Conservation (phyloP, 2,888 invertebrate species). For the Volucella inanis region DNA sequence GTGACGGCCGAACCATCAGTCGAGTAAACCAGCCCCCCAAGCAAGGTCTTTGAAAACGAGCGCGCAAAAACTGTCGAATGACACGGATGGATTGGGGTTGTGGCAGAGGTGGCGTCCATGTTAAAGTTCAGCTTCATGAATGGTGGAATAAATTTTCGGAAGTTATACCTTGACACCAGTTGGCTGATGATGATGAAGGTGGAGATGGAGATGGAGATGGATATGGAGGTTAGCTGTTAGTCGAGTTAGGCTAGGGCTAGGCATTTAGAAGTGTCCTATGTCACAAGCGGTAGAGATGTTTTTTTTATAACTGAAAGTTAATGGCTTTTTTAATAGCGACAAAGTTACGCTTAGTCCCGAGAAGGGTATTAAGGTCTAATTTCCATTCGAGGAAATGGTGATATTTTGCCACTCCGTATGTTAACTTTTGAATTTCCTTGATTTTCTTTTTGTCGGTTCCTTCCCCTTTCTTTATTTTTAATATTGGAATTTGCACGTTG, state of each 20-base stretch:
- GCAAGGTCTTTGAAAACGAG: conserved; percentile 3
- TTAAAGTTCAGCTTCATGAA: conserved; percentile 63
- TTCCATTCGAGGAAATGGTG: conserved; percentile 62
- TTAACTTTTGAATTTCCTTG: conserved; percentile 33
- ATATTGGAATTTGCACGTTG: conserved; percentile 26
- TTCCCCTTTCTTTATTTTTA: conserved; percentile 5
- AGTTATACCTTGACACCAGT: conserved; percentile 64
- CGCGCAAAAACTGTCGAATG: conserved; percentile 40
- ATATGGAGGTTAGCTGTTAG: conserved; percentile 1
- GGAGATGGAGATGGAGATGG: background rate
- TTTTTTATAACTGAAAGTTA: conserved; percentile 74
- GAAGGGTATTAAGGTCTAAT: conserved; percentile 71
- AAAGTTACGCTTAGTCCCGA: conserved; percentile 50
- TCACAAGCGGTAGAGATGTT: conserved; percentile 53
- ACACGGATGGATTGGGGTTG: conserved; percentile 33
- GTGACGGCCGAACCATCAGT: conserved; percentile 40
- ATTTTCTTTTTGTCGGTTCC: background rate
- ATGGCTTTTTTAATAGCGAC: conserved; percentile 64
- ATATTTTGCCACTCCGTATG: conserved; percentile 60
- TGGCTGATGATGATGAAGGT: conserved; percentile 25
- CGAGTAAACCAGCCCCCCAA: conserved; percentile 17
- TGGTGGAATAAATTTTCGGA: conserved; percentile 44
- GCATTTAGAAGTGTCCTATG: conserved; percentile 67
- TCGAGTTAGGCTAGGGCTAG: conserved; percentile 52
- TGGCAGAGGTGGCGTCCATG: conserved; percentile 62